Conservation (phyloP, 2,113 vertebrate species). For the Syngnathus floridae region DNA sequence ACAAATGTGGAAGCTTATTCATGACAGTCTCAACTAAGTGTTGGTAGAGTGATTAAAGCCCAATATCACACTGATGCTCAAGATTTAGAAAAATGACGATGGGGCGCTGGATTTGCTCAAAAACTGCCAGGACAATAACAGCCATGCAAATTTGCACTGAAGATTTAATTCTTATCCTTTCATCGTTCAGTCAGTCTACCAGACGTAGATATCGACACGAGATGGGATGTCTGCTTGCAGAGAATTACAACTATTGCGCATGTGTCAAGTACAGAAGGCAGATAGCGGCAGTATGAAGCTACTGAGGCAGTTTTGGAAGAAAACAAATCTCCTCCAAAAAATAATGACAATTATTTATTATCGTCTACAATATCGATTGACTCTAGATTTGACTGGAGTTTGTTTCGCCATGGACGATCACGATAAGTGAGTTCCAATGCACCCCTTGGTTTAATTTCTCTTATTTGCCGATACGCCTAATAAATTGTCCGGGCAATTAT, state of each 20-base stretch:
- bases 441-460: background rate
- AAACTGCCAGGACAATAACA: conserved; percentile 22
- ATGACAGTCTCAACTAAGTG: conserved; percentile 59
- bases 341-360: too few species aligned
- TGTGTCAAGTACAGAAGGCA: too few species aligned
- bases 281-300: background rate
- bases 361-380: too few species aligned
- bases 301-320: too few species aligned
- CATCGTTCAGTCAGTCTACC: conserved; percentile 2
- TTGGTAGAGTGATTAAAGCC: conserved; percentile 60
- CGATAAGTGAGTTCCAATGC: too few species aligned
- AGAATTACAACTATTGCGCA: background rate
- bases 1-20: conserved; percentile 67
- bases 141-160: background rate
- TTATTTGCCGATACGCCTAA: background rate
- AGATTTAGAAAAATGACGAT: conserved; percentile 42
- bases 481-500: background rate
- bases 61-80: conserved; percentile 45
- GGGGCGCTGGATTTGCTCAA: conserved; percentile 28
- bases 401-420: too few species aligned
- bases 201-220: background rate
- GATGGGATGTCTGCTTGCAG: conserved; percentile 13
- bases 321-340: too few species aligned
- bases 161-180: conserved; percentile 17
- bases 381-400: too few species aligned